Evolutionary conservation across 2,113 vertebrate species (phyloP).

Genomic region (Ammodramus savannarum): DNA sequence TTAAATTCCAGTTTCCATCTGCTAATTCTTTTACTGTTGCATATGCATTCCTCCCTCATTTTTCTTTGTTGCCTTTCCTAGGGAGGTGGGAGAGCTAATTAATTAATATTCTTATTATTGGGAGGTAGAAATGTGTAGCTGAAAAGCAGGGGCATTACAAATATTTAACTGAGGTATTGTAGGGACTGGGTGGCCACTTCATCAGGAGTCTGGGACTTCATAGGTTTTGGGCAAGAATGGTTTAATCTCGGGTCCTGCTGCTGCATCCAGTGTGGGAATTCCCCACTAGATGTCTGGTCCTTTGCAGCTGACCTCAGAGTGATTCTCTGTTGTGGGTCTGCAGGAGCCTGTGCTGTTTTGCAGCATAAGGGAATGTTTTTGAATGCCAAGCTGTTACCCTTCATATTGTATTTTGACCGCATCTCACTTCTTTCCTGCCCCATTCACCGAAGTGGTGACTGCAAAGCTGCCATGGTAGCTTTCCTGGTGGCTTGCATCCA

Average conservation of each 20-base stretch:
- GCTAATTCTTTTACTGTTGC: not conserved
- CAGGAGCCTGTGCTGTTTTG: not conserved
- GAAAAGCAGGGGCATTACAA: not conserved
- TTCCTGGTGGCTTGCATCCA: not conserved
- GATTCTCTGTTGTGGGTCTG: not conserved
- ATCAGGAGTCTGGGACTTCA: not conserved
- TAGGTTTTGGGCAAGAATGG: not conserved
- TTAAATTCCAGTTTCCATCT: not conserved
- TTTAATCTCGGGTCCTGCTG: not conserved
- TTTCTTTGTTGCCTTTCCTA: not conserved
- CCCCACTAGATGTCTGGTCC: rapidly evolving
- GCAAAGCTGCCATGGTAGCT: not conserved
- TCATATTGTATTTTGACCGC: not conserved
- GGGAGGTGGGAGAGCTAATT: not conserved
- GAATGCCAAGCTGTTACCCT: not conserved
- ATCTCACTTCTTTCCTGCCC: not conserved
- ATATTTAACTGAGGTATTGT: not conserved
- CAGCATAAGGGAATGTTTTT: not conserved
- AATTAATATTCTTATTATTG: not conserved
- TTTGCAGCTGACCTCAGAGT: not conserved
- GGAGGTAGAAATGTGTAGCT: not conserved
- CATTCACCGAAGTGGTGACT: not conserved
- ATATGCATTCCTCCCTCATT: not conserved
- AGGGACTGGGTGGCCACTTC: not conserved
- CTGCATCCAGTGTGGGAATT: not conserved